Percentiles rank a stretch among this genome's conserved stretches.
phyloP scores from a whole-genome alignment of 2,113 vertebrate species.

The Seriola quinqueradiata region DNA sequence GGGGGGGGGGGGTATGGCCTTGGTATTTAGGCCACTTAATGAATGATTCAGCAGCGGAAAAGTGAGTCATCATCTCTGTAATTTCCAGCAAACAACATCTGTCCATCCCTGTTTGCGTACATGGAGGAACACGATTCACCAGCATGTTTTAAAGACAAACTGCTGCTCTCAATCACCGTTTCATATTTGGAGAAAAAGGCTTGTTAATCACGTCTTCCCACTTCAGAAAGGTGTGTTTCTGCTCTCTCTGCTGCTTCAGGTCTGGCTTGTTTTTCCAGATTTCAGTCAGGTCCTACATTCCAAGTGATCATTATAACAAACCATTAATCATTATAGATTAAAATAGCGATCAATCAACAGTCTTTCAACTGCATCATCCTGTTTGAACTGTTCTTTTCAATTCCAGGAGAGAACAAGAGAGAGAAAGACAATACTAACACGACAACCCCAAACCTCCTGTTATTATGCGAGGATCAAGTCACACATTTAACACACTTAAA shows the following conservation, averaged over 20 bases:
- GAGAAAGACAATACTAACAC: not conserved
- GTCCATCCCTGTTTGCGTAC: constrained; percentile 10
- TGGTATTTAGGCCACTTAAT: constrained; percentile 44
- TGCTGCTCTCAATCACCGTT: not conserved
- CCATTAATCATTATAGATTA: not conserved
- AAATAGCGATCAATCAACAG: not conserved
- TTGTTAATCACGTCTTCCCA: not conserved
- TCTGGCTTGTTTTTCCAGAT: constrained; percentile 45
- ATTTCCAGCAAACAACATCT: constrained; percentile 42
- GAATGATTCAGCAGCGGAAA: constrained; percentile 47
- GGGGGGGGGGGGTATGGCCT: not conserved
- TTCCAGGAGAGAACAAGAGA: not conserved
- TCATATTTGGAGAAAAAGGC: not conserved
- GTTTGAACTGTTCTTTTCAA: not conserved
- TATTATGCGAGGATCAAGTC: not conserved
- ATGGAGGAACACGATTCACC: not conserved
- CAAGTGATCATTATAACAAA: not conserved
- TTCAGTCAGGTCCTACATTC: not conserved
- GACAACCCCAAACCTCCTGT: not conserved
- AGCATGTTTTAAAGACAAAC: constrained; percentile 10
- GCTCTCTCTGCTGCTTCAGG: too few species aligned
- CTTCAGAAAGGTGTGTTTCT: constrained; percentile 18
- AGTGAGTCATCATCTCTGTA: constrained; percentile 37
- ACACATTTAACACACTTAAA: not conserved
- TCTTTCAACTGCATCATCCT: not conserved